A percentile compares a stretch with the other conserved stretches of the same genome.
Conservation (phyloP, 2,888 invertebrate genomes). For the Tetramorium bicarinatum region DNA sequence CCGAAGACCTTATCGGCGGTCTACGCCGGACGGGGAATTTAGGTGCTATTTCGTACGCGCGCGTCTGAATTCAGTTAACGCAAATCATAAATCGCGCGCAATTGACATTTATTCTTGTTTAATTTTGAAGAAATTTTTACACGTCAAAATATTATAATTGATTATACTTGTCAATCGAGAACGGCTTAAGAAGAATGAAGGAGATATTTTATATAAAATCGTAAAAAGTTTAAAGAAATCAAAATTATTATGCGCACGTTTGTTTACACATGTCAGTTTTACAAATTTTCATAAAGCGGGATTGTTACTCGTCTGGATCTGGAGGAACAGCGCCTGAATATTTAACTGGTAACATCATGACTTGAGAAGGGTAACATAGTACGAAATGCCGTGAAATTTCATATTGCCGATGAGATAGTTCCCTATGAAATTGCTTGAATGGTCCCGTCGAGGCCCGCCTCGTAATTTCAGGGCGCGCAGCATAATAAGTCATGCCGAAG, state of each 20-base stretch:
- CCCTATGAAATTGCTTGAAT: constrained; percentile 61
- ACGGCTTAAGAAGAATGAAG: background rate
- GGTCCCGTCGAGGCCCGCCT: constrained; percentile 61
- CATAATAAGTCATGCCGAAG: constrained; percentile 47
- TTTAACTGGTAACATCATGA: constrained; percentile 65
- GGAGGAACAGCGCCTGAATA: constrained; percentile 66
- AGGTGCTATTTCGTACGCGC: constrained; percentile 4
- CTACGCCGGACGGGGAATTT: constrained; percentile 35
- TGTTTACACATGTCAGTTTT: background rate
- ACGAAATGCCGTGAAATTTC: constrained; percentile 57
- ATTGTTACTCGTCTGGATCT: constrained; percentile 66
- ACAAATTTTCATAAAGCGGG: constrained; percentile 64
- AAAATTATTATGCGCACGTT: background rate
- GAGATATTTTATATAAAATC: background rate
- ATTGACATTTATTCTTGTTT: background rate
- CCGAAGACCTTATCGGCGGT: constrained; percentile 65
- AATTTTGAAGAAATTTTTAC: background rate
- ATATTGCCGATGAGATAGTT: constrained; percentile 58
- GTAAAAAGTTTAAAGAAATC: background rate
- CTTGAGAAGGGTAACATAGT: constrained; percentile 36
- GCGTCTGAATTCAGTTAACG: constrained; percentile 2
- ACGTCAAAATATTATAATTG: background rate
- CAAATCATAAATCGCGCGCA: background rate
- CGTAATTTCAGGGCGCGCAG: constrained; percentile 67
- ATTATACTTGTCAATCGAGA: background rate